Conservation (phyloP, 2,113 vertebrate genomes). For the Fregetta grallaria region DNA sequence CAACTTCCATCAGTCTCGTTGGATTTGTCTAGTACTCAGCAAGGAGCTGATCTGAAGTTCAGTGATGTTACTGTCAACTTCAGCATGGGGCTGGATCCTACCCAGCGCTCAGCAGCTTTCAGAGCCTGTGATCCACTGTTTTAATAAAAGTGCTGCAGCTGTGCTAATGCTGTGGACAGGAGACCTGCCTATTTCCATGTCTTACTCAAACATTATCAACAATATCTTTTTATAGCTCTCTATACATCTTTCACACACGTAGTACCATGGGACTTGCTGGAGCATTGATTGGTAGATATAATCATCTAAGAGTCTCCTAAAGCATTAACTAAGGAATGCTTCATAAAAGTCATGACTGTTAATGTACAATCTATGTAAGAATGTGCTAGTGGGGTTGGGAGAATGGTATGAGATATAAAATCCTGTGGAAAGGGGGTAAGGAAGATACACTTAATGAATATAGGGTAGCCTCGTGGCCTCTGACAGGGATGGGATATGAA, state of each 20-base stretch:
- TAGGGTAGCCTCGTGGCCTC: neutral
- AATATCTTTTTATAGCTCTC: neutral
- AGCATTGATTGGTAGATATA: neutral
- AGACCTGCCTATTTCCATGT: neutral
- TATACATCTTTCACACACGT: fast-evolving
- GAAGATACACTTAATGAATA: neutral
- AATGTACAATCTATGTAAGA: neutral
- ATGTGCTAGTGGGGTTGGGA: neutral
- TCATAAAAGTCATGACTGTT: neutral
- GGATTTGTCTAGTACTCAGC: neutral
- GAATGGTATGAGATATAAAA: neutral
- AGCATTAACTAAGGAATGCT: neutral
- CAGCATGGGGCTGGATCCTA: neutral
- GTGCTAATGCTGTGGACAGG: neutral
- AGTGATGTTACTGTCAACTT: neutral
- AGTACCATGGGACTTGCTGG: neutral
- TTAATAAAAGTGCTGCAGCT: neutral
- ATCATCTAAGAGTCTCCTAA: neutral
- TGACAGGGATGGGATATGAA: neutral
- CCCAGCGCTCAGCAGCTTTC: neutral
- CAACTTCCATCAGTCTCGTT: neutral
- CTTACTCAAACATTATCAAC: neutral
- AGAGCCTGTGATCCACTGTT: neutral
- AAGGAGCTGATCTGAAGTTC: neutral
- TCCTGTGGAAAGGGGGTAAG: neutral